Base-by-base conservation (phyloP, 2,113 vertebrate species). In the Platichthys flesus region DNA sequence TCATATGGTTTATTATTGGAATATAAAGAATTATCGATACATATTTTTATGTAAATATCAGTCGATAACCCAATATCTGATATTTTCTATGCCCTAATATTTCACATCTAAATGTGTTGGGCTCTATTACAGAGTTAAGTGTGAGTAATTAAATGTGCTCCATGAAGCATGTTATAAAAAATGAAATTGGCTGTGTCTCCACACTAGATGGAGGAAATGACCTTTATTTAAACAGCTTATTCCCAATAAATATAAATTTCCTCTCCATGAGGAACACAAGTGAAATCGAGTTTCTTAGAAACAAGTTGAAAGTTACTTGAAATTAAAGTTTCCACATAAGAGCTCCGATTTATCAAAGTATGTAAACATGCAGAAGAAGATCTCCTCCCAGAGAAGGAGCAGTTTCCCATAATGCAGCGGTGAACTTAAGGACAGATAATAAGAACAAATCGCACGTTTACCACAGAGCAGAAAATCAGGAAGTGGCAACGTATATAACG, bases 361-460 rank as follows among this genome's bases (percentile, higher is more conserved):
- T 0, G 5, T 18, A 56, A 78, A 54, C 72, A 71, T 61, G 40
- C 24, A 14, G 24, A 40, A 28, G 9, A 59, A 23, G 52, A 56
- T 42, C 14, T 45, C 40, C 23, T 23, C 23, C 23, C 23, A 23
- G 23, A 23, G 23, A 23, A 23, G 23, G 71, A 62, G 20, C 51
- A 62, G 57, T 49, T 42, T 9, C 65, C 59, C 45, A 2, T 67
- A 72, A 81, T 63, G 78, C 62, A 71, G 21, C 18, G 14, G 14
- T 69, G 86, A 84, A 82, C 84, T 84, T 76, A 86, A 78, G 60
- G 64, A 70, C 21, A 57, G 61, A 79, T 79, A 69, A 86, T 62
- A 79, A 75, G 62, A 84, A 76, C 76, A 79, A 83, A 86, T 81
- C 81, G 52, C 71, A 76, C 75, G 82, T 87, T 88, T 84, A 86